Base-by-base conservation (phyloP, 1,140 invertebrate species). In the Ditylenchus dipsaci region DNA sequence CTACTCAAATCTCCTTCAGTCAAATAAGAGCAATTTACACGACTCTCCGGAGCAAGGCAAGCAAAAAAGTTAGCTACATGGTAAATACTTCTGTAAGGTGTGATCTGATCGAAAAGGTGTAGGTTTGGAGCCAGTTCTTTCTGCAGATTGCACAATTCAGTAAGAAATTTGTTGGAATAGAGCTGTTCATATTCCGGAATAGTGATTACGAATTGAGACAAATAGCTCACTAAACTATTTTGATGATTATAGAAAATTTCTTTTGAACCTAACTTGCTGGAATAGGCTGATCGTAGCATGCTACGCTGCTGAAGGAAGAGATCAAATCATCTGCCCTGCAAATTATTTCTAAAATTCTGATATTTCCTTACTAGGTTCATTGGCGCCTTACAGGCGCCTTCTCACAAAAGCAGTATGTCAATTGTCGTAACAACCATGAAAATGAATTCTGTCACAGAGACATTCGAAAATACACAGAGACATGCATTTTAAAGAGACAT, bases 281-380 rank as follows among this genome's bases (percentile, higher is more conserved):
- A 49, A 81, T 70, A 3, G 82, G 81, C 30, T 72, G 60, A 53
- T 81, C 79, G 59, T 81, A 81, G 62, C 79, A 81, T 9, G 76
- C 68, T 9, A 81, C 66, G 53, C 56, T 65, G 21, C 68, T 63
- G 19, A 81, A 58, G 11, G 81, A 80, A 38, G 71, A 47, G 9
- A 81, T 45, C 1, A 83, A 63, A 23, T 83, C 76, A 42, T 81
- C 79, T 11, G 81, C 81, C 78, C 78, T 82, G 19, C 63, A 70
- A 53, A 71, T 65, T 29, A 71, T 71, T 53, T 26, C n/a, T n/a
- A n/a, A n/a, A n/a, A n/a, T n/a, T n/a, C n/a, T n/a, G n/a, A n/a
- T n/a, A n/a, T n/a, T n/a, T n/a, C n/a, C n/a, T n/a, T n/a, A n/a
- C n/a, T n/a, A n/a, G n/a, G n/a, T n/a, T n/a, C n/a, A n/a, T n/a